Evolutionary conservation across 2,113 vertebrate species (phyloP).

Genomic region (Callionymus lyra): DNA sequence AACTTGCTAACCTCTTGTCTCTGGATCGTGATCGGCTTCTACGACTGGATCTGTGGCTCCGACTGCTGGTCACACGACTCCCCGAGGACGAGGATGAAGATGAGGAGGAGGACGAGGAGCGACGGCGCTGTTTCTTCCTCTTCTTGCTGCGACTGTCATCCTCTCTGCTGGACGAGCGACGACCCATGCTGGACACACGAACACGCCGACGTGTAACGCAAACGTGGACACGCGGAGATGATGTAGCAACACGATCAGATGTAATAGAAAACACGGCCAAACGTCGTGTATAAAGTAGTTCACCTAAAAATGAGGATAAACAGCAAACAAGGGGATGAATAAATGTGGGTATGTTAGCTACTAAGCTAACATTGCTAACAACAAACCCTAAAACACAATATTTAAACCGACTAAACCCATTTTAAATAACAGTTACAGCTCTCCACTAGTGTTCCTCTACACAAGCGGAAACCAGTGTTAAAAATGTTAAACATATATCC

Average conservation of each 20-base stretch:
- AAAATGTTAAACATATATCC: neutral
- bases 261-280: too few species aligned
- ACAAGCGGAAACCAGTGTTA: neutral
- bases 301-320: conserved; percentile 1
- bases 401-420: neutral
- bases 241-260: too few species aligned
- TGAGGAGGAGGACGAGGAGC: conserved; percentile 80
- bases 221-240: too few species aligned
- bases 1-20: conserved; percentile 30
- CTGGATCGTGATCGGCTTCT: conserved; percentile 79
- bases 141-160: conserved; percentile 76
- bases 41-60: conserved; percentile 75
- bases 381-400: neutral
- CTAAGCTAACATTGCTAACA: neutral
- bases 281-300: neutral
- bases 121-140: conserved; percentile 81
- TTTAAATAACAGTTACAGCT: too few species aligned
- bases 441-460: neutral
- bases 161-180: conserved; percentile 85
- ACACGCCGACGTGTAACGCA: too few species aligned
- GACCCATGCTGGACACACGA: conserved; percentile 71
- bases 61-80: conserved; percentile 71
- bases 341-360: neutral
- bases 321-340: neutral
- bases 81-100: conserved; percentile 85